phyloP scores from a whole-genome alignment of 2,888 invertebrate genomes.

The Drosophila nigritarsus region DNA sequence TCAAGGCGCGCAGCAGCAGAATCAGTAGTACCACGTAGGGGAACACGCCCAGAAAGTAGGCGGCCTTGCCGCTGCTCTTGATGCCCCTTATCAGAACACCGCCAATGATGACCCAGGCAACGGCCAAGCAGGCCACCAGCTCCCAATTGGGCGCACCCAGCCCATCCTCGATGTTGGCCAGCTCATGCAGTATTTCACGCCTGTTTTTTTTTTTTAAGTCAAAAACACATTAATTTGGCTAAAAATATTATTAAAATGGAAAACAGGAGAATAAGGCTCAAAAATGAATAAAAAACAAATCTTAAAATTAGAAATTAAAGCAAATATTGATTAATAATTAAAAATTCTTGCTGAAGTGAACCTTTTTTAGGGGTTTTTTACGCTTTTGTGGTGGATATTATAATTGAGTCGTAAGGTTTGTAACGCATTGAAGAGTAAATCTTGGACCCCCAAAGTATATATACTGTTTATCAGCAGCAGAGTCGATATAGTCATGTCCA shows the following conservation, averaged over 20 bases:
- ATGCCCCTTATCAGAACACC: conserved; percentile 86
- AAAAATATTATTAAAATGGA: not conserved
- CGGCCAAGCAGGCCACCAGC: conserved; percentile 86
- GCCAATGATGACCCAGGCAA: conserved; percentile 87
- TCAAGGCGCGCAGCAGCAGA: conserved; percentile 87
- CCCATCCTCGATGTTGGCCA: conserved; percentile 85
- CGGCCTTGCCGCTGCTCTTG: conserved; percentile 88
- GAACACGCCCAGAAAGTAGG: conserved; percentile 90
- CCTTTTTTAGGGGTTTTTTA: not conserved
- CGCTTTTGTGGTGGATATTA: not conserved
- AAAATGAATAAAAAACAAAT: not conserved
- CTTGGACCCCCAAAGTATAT: not conserved
- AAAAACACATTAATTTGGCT: not conserved
- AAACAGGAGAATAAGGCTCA: not conserved
- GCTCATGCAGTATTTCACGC: conserved; percentile 86
- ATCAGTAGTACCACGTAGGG: conserved; percentile 88
- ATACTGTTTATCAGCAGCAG: not conserved
- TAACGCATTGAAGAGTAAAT: no score
- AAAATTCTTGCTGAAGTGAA: not conserved
- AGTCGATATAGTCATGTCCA: not conserved
- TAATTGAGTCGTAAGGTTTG: not conserved
- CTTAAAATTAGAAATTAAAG: not conserved
- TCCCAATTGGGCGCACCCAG: conserved; percentile 87
- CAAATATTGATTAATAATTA: not conserved
- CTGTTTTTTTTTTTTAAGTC: conserved; percentile 71